Percentiles rank a stretch among this genome's conserved stretches.
Evolutionary conservation across 2,797 vertebrate species (phyloP).

Genomic region (Acridotheres tristis): DNA sequence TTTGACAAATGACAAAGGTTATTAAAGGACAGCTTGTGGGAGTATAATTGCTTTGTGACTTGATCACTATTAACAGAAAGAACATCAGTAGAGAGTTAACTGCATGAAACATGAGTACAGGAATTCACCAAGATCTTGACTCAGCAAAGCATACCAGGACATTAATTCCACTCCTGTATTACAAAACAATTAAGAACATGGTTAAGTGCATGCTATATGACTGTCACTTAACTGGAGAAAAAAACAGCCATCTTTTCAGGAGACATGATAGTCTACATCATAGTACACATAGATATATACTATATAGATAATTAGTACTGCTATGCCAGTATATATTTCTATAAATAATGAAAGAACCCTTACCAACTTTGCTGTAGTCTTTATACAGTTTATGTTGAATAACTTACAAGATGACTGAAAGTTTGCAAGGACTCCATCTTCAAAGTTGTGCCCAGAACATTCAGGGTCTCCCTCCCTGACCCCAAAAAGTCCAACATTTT

Average conservation of each 20-base stretch:
- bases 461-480: background rate
- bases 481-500: background rate
- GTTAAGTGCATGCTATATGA: background rate
- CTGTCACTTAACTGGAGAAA: background rate
- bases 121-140: slow-evolving; percentile 32
- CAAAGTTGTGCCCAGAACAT: background rate
- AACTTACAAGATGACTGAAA: background rate
- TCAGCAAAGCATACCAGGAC: slow-evolving; percentile 19
- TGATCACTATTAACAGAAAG: slow-evolving; percentile 35
- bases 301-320: background rate
- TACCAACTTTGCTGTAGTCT: background rate
- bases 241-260: background rate
- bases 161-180: background rate
- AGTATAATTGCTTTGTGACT: slow-evolving; percentile 58
- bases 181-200: background rate
- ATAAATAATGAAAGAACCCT: background rate
- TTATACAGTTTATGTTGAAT: background rate
- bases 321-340: background rate
- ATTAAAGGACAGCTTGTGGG: slow-evolving; percentile 44
- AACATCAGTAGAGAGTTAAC: background rate
- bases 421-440: background rate
- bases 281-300: background rate
- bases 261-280: background rate
- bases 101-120: background rate
- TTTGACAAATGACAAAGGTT: slow-evolving; percentile 53